Evolutionary conservation across 1,140 invertebrate species (phyloP).

Genomic region (Drosophila lacteicornis): DNA sequence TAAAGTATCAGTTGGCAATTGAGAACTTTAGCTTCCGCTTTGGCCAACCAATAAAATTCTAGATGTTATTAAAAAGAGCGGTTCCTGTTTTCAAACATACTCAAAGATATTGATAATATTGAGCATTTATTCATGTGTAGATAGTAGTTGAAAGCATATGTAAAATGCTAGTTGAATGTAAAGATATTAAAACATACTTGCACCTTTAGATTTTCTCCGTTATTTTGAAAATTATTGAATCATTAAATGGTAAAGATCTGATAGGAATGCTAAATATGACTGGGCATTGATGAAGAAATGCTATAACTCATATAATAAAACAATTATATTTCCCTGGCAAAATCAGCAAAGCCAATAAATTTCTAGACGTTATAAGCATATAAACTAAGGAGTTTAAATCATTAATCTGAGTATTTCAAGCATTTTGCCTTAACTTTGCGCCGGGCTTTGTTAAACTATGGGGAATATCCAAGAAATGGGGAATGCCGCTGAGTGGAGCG

Average conservation of each 20-base stretch:
- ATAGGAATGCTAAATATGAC: neutral
- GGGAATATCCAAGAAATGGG: neutral
- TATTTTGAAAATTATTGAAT: too few relatives aligned
- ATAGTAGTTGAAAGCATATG: too few relatives aligned
- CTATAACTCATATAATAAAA: too few relatives aligned
- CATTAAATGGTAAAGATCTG: neutral
- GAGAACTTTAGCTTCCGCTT: conserved; percentile 4
- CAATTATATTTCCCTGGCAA: too few relatives aligned
- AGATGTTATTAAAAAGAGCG: neutral
- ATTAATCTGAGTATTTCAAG: neutral
- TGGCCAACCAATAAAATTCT: neutral
- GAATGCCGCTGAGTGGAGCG: neutral
- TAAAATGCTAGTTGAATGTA: too few relatives aligned
- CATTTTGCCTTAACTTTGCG: neutral
- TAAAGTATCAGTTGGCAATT: neutral
- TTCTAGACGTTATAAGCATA: neutral
- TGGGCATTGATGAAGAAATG: too few relatives aligned
- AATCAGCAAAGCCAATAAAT: neutral
- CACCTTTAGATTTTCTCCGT: too few relatives aligned
- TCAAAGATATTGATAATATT: too few relatives aligned
- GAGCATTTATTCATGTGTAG: too few relatives aligned
- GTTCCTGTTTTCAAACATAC: neutral
- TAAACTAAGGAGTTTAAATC: too few relatives aligned
- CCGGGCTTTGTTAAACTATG: neutral
- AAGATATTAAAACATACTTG: too few relatives aligned